Evolutionary conservation across 2,113 vertebrate genomes (phyloP), one percentile per base, ranked within the genome.

Genomic region (Lamprotornis superbus): DNA sequence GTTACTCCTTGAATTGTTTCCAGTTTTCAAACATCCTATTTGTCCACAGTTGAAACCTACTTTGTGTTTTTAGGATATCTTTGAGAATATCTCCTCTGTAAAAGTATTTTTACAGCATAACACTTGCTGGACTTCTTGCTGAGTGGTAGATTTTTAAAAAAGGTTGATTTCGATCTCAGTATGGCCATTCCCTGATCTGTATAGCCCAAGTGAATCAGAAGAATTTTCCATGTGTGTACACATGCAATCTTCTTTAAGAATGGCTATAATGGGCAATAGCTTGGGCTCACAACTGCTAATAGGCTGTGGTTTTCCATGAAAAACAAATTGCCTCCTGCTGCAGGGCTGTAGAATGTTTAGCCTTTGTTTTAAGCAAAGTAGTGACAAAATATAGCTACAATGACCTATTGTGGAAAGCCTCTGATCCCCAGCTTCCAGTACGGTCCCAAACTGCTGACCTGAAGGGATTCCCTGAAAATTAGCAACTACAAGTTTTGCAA

Each of bases 221-320:
- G 30, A 82, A 35, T 91, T 63, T 82, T 83, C 61, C 44, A 40
- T 52, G 9, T 42, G 42, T 28, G 22, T 71, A 47, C 53, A 47
- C 28, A 55, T 30, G 27, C 35, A 64, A 11, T 52, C 24, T 87
- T 23, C 68, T 79, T 40, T 79, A 79, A 91, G 74, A 79, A 76
- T 30, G 44, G n/a, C 17, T 87, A 1, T 87, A 91, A 95, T 94
- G 87, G 69, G 60, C 93, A 70, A 92, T 89, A 92, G 28, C 69
- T 89, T 92, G 69, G 50, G 33, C 77, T 94, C 68, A 93, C 74
- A 89, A 76, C 61, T 79, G 73, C 70, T 89, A 96, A 91, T 78
- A 82, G 60, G 30, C 18, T 91, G 69, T 37, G 19, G 19, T 84
- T 96, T 92, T 91, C 91, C 87, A 91, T 91, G 28, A 79, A 92